phyloP scores from a whole-genome alignment of 2,888 invertebrate genomes.

The Axea sp. region DNA sequence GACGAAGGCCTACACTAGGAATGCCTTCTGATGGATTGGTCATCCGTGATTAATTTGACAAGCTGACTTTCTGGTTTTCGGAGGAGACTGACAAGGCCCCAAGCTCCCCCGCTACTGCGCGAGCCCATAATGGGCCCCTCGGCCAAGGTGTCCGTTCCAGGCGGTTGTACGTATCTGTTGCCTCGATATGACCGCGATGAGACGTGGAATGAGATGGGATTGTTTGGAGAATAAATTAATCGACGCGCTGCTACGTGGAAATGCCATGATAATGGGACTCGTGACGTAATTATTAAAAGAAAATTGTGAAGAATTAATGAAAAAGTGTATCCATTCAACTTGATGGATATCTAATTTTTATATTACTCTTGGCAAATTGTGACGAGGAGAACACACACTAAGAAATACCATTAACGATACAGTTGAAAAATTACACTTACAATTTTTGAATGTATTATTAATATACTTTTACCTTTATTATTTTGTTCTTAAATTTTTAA shows the following conservation, averaged over 20 bases:
- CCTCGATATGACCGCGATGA: slow-evolving; percentile 49
- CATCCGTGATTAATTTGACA: slow-evolving; percentile 80
- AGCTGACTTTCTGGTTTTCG: slow-evolving; percentile 80
- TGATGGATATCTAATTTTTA: slow-evolving; percentile 15
- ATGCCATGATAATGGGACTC: slow-evolving; percentile 41
- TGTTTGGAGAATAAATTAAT: slow-evolving; percentile 62
- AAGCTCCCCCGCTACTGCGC: slow-evolving; percentile 65
- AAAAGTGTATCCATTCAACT: neutral
- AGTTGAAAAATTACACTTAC: no score
- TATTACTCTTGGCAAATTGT: slow-evolving; percentile 18
- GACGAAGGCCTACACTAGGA: slow-evolving; percentile 71
- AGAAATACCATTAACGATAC: slow-evolving; percentile 13
- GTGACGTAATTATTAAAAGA: slow-evolving; percentile 34
- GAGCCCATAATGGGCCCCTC: slow-evolving; percentile 72
- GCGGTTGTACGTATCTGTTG: slow-evolving; percentile 48
- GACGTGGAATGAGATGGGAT: slow-evolving; percentile 37
- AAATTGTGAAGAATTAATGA: slow-evolving; percentile 9
- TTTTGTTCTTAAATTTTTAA: no score
- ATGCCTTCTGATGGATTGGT: slow-evolving; percentile 79
- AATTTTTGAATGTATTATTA: no score
- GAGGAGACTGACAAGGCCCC: slow-evolving; percentile 71
- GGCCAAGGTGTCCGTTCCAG: slow-evolving; percentile 57
- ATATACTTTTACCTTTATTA: no score
- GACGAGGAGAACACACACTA: slow-evolving; percentile 21
- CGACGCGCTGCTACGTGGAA: slow-evolving; percentile 33